Conservation (phyloP, 2,888 invertebrate species). For the Amblyteles armatorius region DNA sequence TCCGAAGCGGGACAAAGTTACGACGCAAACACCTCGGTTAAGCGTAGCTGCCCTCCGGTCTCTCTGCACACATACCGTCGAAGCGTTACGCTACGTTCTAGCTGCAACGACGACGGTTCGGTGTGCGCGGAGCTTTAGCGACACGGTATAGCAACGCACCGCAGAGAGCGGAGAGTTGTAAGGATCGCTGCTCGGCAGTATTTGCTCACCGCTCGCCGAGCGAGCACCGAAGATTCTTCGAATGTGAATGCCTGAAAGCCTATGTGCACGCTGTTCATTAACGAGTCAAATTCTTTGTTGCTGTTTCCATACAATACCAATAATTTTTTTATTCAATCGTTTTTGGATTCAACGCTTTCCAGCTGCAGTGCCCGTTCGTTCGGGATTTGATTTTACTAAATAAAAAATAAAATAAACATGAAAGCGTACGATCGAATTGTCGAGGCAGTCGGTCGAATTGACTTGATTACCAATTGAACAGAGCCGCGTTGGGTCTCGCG, state of each 20-base stretch:
- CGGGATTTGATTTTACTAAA: no score
- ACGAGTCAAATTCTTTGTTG: neutral
- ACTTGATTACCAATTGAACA: neutral
- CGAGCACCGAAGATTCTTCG: slow-evolving; percentile 43
- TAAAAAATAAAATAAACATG: no score
- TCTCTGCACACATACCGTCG: neutral
- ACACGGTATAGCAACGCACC: slow-evolving; percentile 12
- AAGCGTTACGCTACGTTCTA: slow-evolving; percentile 5
- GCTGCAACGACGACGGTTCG: neutral
- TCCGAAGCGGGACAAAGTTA: neutral
- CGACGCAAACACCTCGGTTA: neutral
- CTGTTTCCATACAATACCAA: neutral
- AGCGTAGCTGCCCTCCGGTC: neutral
- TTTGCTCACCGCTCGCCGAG: slow-evolving; percentile 58
- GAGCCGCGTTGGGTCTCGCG: neutral
- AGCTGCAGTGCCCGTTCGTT: no score
- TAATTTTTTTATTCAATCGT: neutral
- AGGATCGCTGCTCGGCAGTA: slow-evolving; percentile 59
- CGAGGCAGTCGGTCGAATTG: neutral
- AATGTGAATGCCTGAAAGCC: slow-evolving; percentile 11
- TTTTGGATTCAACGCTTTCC: neutral
- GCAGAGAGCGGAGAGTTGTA: slow-evolving; percentile 29
- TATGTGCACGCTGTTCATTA: neutral
- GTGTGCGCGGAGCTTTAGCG: slow-evolving; percentile 47
- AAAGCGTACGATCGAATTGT: no score